phyloP scores from a whole-genome alignment of 2,888 invertebrate genomes.

The Pachydiplax longipennis region DNA sequence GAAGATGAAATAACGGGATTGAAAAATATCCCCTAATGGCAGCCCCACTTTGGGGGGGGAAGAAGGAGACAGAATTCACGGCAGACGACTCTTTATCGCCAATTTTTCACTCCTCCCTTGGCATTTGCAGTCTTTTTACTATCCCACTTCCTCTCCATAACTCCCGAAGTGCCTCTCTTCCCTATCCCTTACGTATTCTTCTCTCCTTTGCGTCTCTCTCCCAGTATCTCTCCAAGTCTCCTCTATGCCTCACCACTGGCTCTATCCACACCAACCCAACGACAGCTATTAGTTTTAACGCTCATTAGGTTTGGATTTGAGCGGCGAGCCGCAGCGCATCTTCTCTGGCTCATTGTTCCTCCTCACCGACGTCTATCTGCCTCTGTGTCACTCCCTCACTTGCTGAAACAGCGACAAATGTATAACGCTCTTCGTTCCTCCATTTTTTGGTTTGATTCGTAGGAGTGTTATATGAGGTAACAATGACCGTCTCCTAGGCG shows the following conservation, averaged over 20 bases:
- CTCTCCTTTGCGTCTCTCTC: background rate
- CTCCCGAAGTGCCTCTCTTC: background rate
- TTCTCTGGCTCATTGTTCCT: background rate
- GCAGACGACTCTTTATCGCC: too few species aligned
- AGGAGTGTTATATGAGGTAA: too few species aligned
- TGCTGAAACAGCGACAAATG: too few species aligned
- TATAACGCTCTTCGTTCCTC: too few species aligned
- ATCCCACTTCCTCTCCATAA: background rate
- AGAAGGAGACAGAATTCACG: too few species aligned
- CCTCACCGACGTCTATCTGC: background rate
- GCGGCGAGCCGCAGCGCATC: background rate
- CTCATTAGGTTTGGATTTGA: conserved; percentile 8
- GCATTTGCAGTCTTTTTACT: background rate
- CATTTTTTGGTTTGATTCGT: too few species aligned
- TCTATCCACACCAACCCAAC: background rate
- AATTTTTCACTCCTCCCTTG: background rate
- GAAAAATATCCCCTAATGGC: too few species aligned
- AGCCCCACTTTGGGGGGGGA: too few species aligned
- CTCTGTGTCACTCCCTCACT: background rate
- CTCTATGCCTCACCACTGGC: background rate
- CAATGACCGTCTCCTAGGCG: too few species aligned
- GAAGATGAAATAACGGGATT: too few species aligned
- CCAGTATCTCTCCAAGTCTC: background rate
- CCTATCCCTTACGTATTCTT: background rate
- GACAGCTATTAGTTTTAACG: conserved; percentile 11